Base-by-base conservation (phyloP, 1,140 invertebrate genomes). In the Centruroides sculpturatus region DNA sequence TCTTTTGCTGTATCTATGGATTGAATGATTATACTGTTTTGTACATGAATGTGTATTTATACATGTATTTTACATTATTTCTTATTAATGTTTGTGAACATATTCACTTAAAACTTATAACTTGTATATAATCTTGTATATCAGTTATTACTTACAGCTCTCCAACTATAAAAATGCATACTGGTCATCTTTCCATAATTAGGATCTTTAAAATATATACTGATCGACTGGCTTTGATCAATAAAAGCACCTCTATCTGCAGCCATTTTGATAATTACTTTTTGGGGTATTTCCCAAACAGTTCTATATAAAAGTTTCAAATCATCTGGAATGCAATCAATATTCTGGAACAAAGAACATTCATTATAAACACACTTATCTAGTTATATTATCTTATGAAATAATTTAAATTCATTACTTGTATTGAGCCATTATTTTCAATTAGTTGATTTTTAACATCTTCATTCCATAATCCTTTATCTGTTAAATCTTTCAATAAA, bases 101-200 rank as follows among this genome's bases (percentile, higher is more conserved):
- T 23, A 23, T 23, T 23, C 23, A 23, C 23, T 23, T 23, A 23
- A 23, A 23, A 23, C 23, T 23, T 23, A 23, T 23, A 23, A 23
- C 2, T 23, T 23, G 23, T 23, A 23, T 2, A 23, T 23, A 1
- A 23, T 23, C 23, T 23, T 23, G 23, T 23, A 23, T 23, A 23
- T 23, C 23, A 23, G 23, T 23, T 23, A 23, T 23, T 23, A 41
- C 56, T 72, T 76, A 85, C 92, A 73, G 85, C 79, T 79, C 90
- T 88, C 96, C 96, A 99, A 0, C 87, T 90, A 75, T 92, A 92
- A 74, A 98, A 98, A 74, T 99, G 96, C 83, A 99, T 98, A 6
- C 93, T 97, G 3, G 91, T 92, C 36, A 98, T 76, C 72, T 93
- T 94, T 1, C 85, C 88, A 72, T 90, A 92, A 69, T 86, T 92